Base-by-base conservation (phyloP, 2,888 invertebrate genomes). In the Oligia strigilis region DNA sequence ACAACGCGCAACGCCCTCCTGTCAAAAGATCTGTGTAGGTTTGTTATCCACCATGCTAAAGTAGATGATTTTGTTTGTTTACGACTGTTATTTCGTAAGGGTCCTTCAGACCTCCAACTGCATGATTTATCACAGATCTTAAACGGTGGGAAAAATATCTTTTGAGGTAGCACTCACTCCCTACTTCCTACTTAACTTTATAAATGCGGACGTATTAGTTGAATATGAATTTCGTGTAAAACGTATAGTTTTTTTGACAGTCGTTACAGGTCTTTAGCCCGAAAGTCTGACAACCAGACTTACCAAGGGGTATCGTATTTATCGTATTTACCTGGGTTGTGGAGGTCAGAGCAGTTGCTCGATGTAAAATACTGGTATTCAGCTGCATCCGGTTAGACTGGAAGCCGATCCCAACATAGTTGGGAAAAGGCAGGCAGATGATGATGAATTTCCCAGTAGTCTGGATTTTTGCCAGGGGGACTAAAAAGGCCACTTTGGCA, bases 61-160 rank as follows among this genome's bases (percentile, higher is more conserved):
- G 77, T 81, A 58, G 60, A 77, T 60, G 72, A 75, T 84, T 82
- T 79, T 76, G 75, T 76, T 72, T 79, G 82, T 72, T 36, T 76
- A 86, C 62, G 71, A 46, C 72, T 58, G 66, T 40, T 70, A 76
- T 84, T 84, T 77, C 52, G 36, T 78, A 19, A 58, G 64, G 60
- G 43, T 60, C 73, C 40, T 71, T 73, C 52, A 78, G 52, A 67
- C 4, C 11, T 73, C 8, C 71, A 72, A 85, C 82, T 87, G 78
- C 75, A 46, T 82, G 40, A 87, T 86, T 86, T 82, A 76, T 87
- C 82, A 79, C n/a, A 17, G 58, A n/a, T 43, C 66, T 69, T 69
- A 65, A 79, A 72, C 40, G 75, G 43, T 40, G 13, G 17, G 52
- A 58, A 58, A 66, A 52, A 78, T 62, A 17, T 23, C 19, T 49